A percentile compares a stretch with the other conserved stretches of the same genome.
phyloP scores from a whole-genome alignment of 2,888 invertebrate species.

The Hypolimnas misippus region DNA sequence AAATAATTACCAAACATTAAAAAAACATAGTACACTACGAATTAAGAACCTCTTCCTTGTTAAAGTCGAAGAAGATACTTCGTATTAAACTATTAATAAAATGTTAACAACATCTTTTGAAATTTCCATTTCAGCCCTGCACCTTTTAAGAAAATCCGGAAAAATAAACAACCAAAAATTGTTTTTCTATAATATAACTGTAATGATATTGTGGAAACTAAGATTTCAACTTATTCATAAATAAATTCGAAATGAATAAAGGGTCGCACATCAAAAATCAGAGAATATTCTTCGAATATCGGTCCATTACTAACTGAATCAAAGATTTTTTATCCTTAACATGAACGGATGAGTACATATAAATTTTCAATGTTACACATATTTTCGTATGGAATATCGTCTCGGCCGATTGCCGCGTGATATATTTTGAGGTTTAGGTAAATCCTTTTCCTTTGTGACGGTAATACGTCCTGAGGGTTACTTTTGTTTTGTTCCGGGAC shows the following conservation, averaged over 20 bases:
- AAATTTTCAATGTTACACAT: constrained; percentile 50
- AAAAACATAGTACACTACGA: too few relatives aligned
- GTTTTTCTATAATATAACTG: too few relatives aligned
- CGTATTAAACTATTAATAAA: too few relatives aligned
- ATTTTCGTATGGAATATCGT: constrained; percentile 48
- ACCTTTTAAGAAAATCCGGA: too few relatives aligned
- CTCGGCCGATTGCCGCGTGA: constrained; percentile 44
- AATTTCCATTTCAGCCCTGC: too few relatives aligned
- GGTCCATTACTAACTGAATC: constrained; percentile 4
- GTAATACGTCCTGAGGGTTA: constrained; percentile 53
- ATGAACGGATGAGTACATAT: constrained; percentile 44
- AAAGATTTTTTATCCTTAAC: constrained; percentile 35
- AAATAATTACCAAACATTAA: too few relatives aligned
- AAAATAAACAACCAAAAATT: too few relatives aligned
- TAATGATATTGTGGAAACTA: too few relatives aligned
- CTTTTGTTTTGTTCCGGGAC: constrained; percentile 50
- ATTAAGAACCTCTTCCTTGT: too few relatives aligned
- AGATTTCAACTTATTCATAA: not conserved
- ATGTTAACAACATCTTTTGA: too few relatives aligned
- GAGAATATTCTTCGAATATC: not conserved
- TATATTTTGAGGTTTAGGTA: constrained; percentile 52
- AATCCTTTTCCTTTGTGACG: constrained; percentile 49
- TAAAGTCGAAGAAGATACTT: too few relatives aligned
- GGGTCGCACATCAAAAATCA: not conserved
- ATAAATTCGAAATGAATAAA: not conserved